Evolutionary conservation across 2,888 invertebrate species (phyloP).

Genomic region (Schrankia costaestrigalis): DNA sequence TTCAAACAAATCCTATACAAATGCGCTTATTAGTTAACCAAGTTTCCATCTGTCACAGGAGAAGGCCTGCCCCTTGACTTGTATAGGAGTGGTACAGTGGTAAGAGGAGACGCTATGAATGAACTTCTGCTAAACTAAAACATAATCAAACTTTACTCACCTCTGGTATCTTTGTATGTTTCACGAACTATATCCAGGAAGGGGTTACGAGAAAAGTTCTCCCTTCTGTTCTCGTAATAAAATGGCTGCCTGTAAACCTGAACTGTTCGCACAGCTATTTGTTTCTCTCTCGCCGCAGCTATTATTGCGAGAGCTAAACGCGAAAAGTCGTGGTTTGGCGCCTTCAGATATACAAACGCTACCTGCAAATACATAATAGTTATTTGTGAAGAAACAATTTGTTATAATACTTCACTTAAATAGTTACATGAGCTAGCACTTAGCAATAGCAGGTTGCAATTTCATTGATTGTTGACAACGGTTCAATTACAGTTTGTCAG

Average conservation of each 20-base stretch:
- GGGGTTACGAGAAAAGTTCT: slow-evolving; percentile 91
- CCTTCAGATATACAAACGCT: slow-evolving; percentile 90
- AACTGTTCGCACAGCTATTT: slow-evolving; percentile 84
- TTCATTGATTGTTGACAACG: not conserved
- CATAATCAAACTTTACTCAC: slow-evolving; percentile 82
- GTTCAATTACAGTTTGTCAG: no score
- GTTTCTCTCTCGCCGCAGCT: slow-evolving; percentile 84
- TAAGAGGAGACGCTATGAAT: not conserved
- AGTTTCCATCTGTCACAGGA: no score
- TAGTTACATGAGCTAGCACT: no score
- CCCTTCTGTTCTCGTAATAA: slow-evolving; percentile 83
- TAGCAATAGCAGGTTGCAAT: not conserved
- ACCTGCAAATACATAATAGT: slow-evolving; percentile 76
- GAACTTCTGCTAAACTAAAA: not conserved
- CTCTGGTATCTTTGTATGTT: slow-evolving; percentile 92
- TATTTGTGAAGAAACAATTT: slow-evolving; percentile 1
- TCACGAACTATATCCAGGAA: slow-evolving; percentile 90
- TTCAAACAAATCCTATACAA: no score
- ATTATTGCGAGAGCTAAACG: slow-evolving; percentile 90
- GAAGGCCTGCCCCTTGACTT: no score
- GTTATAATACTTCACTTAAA: not conserved
- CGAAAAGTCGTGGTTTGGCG: slow-evolving; percentile 86
- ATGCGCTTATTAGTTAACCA: no score
- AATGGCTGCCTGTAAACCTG: slow-evolving; percentile 74
- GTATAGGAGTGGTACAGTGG: no score